phyloP scores from a whole-genome alignment of 2,888 invertebrate genomes.

The Sminthurinus aureus region DNA sequence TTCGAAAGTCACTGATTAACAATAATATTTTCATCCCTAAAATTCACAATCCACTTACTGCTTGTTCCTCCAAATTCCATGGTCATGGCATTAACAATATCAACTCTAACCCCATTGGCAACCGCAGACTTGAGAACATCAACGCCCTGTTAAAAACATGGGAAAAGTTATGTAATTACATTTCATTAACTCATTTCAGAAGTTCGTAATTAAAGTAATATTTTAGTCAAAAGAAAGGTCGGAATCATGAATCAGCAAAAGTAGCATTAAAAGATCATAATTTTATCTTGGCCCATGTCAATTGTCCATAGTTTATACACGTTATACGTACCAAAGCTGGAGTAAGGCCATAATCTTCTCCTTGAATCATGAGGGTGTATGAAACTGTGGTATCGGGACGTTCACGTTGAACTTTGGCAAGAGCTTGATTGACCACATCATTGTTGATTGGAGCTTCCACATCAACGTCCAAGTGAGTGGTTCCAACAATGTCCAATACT shows the following conservation, averaged over 20 bases:
- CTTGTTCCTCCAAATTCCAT: conserved; percentile 47
- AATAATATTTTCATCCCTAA: too few relatives aligned
- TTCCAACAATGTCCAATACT: conserved; percentile 54
- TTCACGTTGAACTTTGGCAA: conserved; percentile 53
- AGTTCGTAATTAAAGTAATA: too few relatives aligned
- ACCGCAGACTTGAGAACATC: conserved; percentile 43
- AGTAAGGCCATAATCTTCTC: conserved; percentile 47
- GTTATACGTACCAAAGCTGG: conserved; percentile 22
- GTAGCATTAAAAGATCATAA: too few relatives aligned
- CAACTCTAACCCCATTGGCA: conserved; percentile 45
- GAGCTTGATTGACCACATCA: conserved; percentile 51
- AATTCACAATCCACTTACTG: too few relatives aligned
- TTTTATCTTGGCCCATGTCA: too few relatives aligned
- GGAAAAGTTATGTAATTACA: too few relatives aligned
- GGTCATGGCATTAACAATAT: conserved; percentile 51
- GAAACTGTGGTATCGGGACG: conserved; percentile 53
- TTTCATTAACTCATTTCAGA: too few relatives aligned
- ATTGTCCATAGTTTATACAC: too few relatives aligned
- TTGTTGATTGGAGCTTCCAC: conserved; percentile 55
- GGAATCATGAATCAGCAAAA: too few relatives aligned
- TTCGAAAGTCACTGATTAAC: too few relatives aligned
- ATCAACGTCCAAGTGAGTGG: conserved; percentile 57
- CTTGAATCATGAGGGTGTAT: conserved; percentile 50
- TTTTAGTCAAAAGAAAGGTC: too few relatives aligned
- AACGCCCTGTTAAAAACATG: conserved; percentile 21